Evolutionary conservation across 2,888 invertebrate species (phyloP), one percentile per base, ranked within the genome.

Genomic region (Pristionchus fissidentatus): DNA sequence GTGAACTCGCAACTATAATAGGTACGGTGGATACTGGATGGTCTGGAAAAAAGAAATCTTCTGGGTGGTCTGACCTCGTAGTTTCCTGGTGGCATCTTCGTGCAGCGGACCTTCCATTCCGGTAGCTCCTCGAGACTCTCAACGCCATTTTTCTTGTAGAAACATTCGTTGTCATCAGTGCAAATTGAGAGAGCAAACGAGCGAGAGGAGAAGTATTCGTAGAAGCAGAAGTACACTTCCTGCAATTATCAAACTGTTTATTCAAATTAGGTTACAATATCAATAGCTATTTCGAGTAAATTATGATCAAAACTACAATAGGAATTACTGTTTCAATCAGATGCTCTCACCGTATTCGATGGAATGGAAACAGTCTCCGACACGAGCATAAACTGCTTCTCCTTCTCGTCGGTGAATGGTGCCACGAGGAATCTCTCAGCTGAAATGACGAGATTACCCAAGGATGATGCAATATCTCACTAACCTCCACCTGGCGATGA

Each of bases 221-320:
- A 89, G 84, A 90, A 90, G 70, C 90, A 90, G 86, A 90, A 90
- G 73, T 85, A 90, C 3, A 89, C 88, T 66, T 89, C 88, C 83
- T 87, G 35, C 7, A 55, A 66, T 19, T 26, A n/a, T n/a, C n/a
- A n/a, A n/a, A n/a, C n/a, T n/a, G n/a, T n/a, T n/a, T n/a, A n/a
- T n/a, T n/a, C n/a, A n/a, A n/a, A n/a, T n/a, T n/a, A n/a, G n/a
- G n/a, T n/a, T n/a, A n/a, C n/a, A n/a, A 19, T 49, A 15, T 19
- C 52, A 19, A 15, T 10, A 49, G 10, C 52, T 19, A 10, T 49
- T 49, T 49, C 52, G 52, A 10, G 13, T 15, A 15, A 49, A 15
- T 49, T 49, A 19, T 19, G 52, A 49, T 10, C 10, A 15, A 19
- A 19, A 49, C 52, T 15, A 15, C 52, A 49, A 49, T 49, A 19